phyloP scores from a whole-genome alignment of 2,797 vertebrate genomes.

The Channallabes apus region DNA sequence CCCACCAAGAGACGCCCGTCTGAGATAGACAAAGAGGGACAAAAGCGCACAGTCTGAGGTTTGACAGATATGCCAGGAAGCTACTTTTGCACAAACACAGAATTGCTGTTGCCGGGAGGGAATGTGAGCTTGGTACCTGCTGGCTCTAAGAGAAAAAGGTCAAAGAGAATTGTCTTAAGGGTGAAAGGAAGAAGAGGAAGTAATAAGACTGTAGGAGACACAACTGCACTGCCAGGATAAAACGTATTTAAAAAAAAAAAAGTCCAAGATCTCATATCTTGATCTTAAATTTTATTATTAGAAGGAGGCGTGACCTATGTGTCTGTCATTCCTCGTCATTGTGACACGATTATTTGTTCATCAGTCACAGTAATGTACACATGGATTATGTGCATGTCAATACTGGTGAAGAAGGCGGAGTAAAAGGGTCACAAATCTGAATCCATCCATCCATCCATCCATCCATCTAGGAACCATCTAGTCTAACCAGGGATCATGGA shows the following conservation, averaged over 20 bases:
- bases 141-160: constrained; percentile 3
- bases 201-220: not conserved
- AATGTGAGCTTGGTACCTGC: constrained; percentile 4
- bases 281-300: not conserved
- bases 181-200: not conserved
- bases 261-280: not conserved
- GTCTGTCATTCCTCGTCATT: not conserved
- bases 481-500: too few relatives aligned
- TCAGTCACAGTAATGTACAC: not conserved
- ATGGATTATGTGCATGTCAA: not conserved
- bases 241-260: not conserved
- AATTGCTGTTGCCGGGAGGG: not conserved
- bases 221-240: too few relatives aligned
- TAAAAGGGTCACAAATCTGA: too few relatives aligned
- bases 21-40: constrained; percentile 49
- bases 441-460: too few relatives aligned
- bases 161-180: not conserved
- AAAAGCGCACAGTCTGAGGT: constrained; percentile 58
- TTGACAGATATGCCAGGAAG: constrained; percentile 54
- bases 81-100: constrained; percentile 36
- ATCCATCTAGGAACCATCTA: too few relatives aligned
- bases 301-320: not conserved
- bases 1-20: constrained; percentile 47
- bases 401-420: not conserved
- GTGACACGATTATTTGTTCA: too few relatives aligned